A percentile compares a stretch with the other conserved stretches of the same genome.
Evolutionary conservation across 2,797 vertebrate genomes (phyloP).

Genomic region (Carcharodon carcharias): DNA sequence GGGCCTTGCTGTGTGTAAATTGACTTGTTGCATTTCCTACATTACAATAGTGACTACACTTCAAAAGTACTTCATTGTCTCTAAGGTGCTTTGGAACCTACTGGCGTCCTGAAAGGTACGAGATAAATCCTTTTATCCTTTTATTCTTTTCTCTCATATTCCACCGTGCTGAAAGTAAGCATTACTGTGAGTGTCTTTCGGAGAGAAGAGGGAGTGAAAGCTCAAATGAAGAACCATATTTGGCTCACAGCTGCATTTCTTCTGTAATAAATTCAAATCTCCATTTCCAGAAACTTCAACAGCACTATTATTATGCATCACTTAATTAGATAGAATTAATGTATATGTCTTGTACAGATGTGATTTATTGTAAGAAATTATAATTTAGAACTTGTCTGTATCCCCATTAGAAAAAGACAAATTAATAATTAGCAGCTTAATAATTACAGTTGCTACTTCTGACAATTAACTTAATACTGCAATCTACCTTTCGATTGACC

Average conservation of each 20-base stretch:
- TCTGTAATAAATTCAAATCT: conserved; percentile 31
- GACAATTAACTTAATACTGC: conserved; percentile 26
- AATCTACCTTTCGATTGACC: conserved; percentile 29
- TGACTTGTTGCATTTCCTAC: neutral
- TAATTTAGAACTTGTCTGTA: conserved; percentile 27
- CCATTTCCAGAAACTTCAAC: conserved; percentile 5
- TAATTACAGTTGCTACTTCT: conserved; percentile 26
- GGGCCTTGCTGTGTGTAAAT: neutral
- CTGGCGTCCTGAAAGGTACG: neutral
- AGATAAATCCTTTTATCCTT: neutral
- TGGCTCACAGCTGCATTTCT: neutral
- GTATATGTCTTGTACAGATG: conserved; percentile 36
- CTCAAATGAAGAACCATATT: neutral
- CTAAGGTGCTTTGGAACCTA: neutral
- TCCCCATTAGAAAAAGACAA: conserved; percentile 29
- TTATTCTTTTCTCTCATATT: neutral
- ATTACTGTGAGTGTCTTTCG: neutral
- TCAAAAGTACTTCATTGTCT: neutral
- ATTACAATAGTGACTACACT: neutral
- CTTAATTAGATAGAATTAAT: conserved; percentile 31
- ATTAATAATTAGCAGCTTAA: conserved; percentile 34
- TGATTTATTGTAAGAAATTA: conserved; percentile 37
- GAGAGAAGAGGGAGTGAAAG: neutral
- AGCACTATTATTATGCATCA: conserved; percentile 31
- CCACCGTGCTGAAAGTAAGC: neutral